Conservation (phyloP, 2,797 vertebrate species). For the Pangasius larnaudii region DNA sequence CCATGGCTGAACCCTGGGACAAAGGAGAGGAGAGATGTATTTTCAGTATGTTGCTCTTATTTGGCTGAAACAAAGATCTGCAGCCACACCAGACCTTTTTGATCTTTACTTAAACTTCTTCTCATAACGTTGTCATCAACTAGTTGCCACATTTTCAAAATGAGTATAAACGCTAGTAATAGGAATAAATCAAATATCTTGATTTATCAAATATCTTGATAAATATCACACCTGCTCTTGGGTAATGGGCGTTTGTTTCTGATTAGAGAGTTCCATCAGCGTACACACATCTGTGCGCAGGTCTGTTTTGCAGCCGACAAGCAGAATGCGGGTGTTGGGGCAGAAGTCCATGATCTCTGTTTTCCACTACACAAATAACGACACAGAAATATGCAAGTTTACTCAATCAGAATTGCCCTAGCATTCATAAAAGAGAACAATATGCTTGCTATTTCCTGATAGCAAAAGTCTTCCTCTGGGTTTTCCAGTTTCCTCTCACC, state of each 20-base stretch:
- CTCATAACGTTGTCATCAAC: not conserved
- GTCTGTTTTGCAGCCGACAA: conserved; percentile 93
- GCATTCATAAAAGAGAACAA: not conserved
- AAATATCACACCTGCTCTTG: conserved; percentile 85
- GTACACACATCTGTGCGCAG: conserved; percentile 93
- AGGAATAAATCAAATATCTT: not conserved
- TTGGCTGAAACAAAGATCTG: not conserved
- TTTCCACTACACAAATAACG: conserved; percentile 83
- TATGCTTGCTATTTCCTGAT: not conserved
- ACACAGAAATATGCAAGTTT: conserved; percentile 2
- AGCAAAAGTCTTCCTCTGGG: not conserved
- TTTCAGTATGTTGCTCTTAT: not conserved
- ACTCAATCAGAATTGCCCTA: not conserved
- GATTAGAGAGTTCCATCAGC: conserved; percentile 92
- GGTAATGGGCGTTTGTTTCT: conserved; percentile 90
- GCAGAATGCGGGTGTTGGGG: conserved; percentile 89
- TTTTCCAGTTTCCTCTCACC: not conserved
- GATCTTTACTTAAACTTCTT: not conserved
- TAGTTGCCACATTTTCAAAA: not conserved
- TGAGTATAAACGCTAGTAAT: not conserved
- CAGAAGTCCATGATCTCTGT: conserved; percentile 94
- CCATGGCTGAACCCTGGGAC: conserved; percentile 86
- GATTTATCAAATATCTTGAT: not conserved
- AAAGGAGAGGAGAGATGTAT: not conserved
- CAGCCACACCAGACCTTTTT: not conserved